Base-by-base conservation (phyloP, 2,888 invertebrate genomes). In the Drosophila differens region DNA sequence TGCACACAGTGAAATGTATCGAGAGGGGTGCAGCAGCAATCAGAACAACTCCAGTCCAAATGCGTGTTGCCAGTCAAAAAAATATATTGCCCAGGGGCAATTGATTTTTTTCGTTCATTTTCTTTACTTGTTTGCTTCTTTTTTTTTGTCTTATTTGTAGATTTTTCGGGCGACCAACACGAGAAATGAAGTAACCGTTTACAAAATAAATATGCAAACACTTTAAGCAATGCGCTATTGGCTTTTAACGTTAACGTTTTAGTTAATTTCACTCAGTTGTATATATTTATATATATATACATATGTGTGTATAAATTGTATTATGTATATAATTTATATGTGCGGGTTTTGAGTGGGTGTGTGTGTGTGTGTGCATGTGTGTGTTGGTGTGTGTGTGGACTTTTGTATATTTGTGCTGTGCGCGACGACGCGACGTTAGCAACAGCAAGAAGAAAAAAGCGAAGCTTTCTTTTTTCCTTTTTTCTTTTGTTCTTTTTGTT, bases 371-470 rank as follows among this genome's bases (percentile, higher is more conserved):
- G 28, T 12, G 35, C 14, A 47, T 47, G 28, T 63, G 52, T 14
- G 54, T 55, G 22, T 59, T 53, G 39, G 35, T 30, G 39, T 69
- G 54, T 66, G 52, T 55, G 57, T 49, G n/a, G 47, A 47, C 37
- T 30, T 60, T 37, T 70, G 59, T 70, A 49, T 76, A 60, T 75
- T 69, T 82, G 70, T 80, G 74, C 60, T 66, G 71, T 71, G 70
- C 78, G 78, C 82, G 80, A 71, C 77, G 82, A 70, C 76, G 82
- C 85, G 86, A 79, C 81, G 85, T 84, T 87, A 74, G 81, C 79
- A 79, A 79, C 79, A 79, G 79, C 80, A 76, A 53, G 57, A 61
- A 60, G 52, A 64, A 68, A 65, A 76, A 73, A 79, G 81, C 79
- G 73, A 58, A 80, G 74, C 70, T 73, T 65, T 70, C 67, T 64